Conservation (phyloP, 2,888 invertebrate species). For the Drosophila koepferae region DNA sequence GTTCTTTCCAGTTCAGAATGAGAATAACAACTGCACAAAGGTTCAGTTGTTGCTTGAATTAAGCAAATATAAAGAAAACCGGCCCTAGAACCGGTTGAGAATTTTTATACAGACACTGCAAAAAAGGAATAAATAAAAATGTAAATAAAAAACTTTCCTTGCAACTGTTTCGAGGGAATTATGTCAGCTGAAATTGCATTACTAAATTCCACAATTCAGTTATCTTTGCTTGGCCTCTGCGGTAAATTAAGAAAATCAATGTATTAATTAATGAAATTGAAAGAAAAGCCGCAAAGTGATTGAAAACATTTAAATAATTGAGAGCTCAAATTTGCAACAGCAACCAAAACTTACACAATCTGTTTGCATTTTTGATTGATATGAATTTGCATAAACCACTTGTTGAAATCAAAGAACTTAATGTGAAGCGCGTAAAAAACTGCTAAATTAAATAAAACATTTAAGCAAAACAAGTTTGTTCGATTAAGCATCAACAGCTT, state of each 20-base stretch:
- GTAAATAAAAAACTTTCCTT: not conserved
- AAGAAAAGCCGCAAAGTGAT: not conserved
- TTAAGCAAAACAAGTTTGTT: not conserved
- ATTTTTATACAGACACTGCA: conserved; percentile 20
- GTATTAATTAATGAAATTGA: not conserved
- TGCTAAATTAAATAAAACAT: not conserved
- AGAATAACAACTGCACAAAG: conserved; percentile 7
- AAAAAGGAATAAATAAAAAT: not conserved
- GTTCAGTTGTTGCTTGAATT: not conserved
- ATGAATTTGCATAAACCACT: not conserved
- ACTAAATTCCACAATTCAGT: not conserved
- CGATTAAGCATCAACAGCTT: not conserved
- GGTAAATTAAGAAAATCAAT: not conserved
- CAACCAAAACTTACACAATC: not conserved
- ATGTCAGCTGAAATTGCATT: not conserved
- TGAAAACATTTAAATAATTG: not conserved
- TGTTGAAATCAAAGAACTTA: not conserved
- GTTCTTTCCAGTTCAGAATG: not conserved
- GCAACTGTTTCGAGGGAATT: not conserved
- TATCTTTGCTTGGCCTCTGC: not conserved
- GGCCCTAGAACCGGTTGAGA: conserved; percentile 48
- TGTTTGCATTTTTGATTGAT: not conserved
- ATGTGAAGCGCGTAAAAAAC: not conserved
- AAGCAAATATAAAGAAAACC: conserved; percentile 29
- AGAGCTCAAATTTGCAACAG: not conserved